Evolutionary conservation across 2,888 invertebrate species (phyloP).

Genomic region (Cephus rjabovi): DNA sequence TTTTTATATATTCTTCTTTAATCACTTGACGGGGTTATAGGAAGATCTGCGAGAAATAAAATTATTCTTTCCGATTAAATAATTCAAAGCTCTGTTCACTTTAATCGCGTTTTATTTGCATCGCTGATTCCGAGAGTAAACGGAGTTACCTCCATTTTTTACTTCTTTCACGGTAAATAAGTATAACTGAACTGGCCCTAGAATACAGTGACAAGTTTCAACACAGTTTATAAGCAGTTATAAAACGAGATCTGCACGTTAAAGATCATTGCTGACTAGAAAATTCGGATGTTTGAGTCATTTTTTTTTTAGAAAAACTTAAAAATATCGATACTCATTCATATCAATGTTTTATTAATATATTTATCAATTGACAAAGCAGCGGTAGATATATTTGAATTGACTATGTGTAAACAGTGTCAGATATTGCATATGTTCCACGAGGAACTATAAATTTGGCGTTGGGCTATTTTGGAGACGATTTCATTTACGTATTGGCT

Average conservation of each 20-base stretch:
- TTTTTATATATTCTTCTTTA: neutral
- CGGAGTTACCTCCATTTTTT: neutral
- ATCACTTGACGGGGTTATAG: neutral
- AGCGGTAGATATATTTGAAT: no score
- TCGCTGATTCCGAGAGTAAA: neutral
- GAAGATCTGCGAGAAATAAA: neutral
- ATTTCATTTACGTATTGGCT: no score
- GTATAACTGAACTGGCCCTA: neutral
- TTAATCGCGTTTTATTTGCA: neutral
- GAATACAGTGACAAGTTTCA: neutral
- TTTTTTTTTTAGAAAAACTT: neutral
- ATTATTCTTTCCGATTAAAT: neutral
- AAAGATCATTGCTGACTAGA: no score
- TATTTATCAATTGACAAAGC: no score
- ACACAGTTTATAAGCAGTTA: neutral
- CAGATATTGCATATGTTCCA: no score
- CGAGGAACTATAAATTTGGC: no score
- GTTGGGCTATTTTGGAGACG: no score
- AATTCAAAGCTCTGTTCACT: neutral
- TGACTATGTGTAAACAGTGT: no score
- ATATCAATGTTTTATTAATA: neutral
- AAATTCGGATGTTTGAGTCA: neutral
- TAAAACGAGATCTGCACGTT: neutral
- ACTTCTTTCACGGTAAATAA: neutral
- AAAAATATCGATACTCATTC: neutral